Evolutionary conservation across 1,140 invertebrate species (phyloP), one percentile per base, ranked within the genome.

Genomic region (Dendroctonus ponderosae): DNA sequence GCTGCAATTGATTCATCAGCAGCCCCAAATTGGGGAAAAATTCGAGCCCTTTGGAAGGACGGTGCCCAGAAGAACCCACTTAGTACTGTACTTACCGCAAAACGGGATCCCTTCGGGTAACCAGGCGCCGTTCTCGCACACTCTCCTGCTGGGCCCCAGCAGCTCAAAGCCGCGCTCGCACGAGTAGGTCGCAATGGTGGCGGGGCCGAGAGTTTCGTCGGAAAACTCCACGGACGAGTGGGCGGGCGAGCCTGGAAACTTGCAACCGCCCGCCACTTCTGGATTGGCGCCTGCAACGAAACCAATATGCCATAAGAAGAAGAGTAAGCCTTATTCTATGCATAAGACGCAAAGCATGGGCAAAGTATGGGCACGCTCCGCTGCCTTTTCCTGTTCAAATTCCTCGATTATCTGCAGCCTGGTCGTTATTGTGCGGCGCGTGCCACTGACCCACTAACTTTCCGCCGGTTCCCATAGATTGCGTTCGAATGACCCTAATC

Each of bases 81-180:
- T n/a, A n/a, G n/a, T n/a, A n/a, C n/a, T n/a, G 6, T 44, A 89
- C 90, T 94, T 80, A 96, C 94, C 94, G 79, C 94, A 97, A 80
- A 96, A 96, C 12, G 94, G 94, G 62, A 96, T 92, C 60, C 93
- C 93, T 75, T 92, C 89, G 0, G 94, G 94, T n/a, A 84, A 81
- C 95, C 95, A 97, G 41, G 83, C 86, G 2, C 89, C 91, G 72
- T 91, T 87, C 26, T 85, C 84, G 75, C 94, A 97, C 11, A 89
- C 84, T 59, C 93, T 82, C 56, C 92, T 79, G 0, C 89, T 83
- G 3, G 93, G 93, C 3, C 94, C 94, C 0, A 97, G 82, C 0
- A 97, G 84, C 77, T 96, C 93, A 78, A 96, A 97, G 8, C 94
- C 94, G 46, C 90, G 81, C 74, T 97, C 94, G 75, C 95, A 97